Evolutionary conservation across 2,797 vertebrate species (phyloP).

Genomic region (Catamblyrhynchus diadema): DNA sequence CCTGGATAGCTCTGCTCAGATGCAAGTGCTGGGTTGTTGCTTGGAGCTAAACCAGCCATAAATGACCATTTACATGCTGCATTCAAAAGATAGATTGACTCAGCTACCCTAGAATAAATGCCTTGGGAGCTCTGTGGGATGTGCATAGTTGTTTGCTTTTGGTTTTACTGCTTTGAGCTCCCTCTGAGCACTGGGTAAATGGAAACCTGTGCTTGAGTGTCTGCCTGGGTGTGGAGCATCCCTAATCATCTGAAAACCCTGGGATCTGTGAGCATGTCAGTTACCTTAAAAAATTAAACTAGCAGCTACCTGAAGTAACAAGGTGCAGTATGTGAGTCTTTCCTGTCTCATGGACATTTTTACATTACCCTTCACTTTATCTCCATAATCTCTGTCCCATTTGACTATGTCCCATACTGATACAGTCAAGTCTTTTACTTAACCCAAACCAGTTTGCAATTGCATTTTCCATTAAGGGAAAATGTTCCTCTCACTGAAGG

Average conservation of each 20-base stretch:
- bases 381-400: background rate
- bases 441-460: background rate
- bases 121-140: background rate
- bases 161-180: background rate
- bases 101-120: background rate
- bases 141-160: background rate
- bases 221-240: background rate
- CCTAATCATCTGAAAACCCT: background rate
- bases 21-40: accelerated
- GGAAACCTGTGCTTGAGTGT: background rate
- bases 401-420: background rate
- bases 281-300: background rate
- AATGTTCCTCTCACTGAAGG: background rate
- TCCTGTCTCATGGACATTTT: background rate
- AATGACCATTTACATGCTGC: accelerated
- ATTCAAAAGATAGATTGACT: background rate
- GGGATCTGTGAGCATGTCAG: background rate
- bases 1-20: background rate
- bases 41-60: background rate
- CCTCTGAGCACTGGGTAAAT: background rate
- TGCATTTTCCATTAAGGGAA: background rate
- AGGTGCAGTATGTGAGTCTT: background rate
- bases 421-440: background rate
- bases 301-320: background rate
- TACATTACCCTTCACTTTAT: background rate